phyloP scores from a whole-genome alignment of 2,113 vertebrate genomes.

The Physeter macrocephalus region DNA sequence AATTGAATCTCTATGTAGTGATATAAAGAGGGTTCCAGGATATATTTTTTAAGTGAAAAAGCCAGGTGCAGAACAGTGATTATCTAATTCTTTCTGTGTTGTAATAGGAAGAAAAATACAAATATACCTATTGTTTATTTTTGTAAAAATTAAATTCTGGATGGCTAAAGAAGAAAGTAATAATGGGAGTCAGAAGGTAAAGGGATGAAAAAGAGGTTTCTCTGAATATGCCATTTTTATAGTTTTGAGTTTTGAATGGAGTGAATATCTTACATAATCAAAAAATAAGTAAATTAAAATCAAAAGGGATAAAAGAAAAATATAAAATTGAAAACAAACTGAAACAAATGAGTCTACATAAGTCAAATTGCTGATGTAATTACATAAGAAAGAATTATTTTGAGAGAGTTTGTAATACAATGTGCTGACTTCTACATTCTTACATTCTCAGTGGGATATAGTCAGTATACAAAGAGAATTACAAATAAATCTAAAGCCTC shows the following conservation, averaged over 20 bases:
- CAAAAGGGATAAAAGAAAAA: background rate
- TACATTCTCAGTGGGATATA: background rate
- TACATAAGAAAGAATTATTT: background rate
- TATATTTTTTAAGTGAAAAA: background rate
- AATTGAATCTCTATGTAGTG: background rate
- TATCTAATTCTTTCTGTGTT: background rate
- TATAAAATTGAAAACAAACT: background rate
- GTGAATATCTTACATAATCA: background rate
- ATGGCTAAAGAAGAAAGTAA: background rate
- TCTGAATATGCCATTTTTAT: background rate
- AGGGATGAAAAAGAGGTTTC: background rate
- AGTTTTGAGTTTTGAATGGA: background rate
- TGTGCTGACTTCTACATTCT: background rate
- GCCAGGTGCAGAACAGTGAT: background rate
- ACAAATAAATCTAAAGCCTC: background rate
- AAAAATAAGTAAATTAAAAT: background rate
- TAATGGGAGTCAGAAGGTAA: background rate
- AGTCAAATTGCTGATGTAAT: background rate
- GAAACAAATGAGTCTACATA: background rate
- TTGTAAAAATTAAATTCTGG: background rate
- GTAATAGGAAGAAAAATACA: background rate
- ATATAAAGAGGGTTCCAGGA: background rate
- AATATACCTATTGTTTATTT: background rate
- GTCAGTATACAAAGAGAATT: background rate
- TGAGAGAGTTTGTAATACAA: background rate